A percentile compares a stretch with the other conserved stretches of the same genome.
Evolutionary conservation across 1,140 invertebrate species (phyloP).

Genomic region (Melipona quadrifasciata): DNA sequence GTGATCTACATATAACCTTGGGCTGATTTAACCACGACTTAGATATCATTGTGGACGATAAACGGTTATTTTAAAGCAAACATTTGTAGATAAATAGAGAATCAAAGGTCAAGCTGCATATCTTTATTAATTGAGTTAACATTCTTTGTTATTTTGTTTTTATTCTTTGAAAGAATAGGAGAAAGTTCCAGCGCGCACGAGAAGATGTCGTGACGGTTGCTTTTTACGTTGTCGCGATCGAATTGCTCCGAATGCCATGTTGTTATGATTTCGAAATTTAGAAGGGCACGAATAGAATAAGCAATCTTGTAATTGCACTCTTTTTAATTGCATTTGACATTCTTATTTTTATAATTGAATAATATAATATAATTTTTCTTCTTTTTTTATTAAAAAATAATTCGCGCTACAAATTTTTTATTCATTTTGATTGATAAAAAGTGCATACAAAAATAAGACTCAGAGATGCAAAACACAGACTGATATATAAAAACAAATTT

Average conservation of each 20-base stretch:
- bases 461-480: no score
- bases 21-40: neutral
- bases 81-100: neutral
- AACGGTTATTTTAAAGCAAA: neutral
- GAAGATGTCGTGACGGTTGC: neutral
- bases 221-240: neutral
- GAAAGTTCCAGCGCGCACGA: neutral
- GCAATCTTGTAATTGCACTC: neutral
- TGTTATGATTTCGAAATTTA: slow-evolving; percentile 6
- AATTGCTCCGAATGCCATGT: neutral
- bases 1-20: neutral
- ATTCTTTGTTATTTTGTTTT: no score
- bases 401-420: neutral
- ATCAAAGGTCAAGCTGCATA: neutral
- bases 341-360: neutral
- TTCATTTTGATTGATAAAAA: neutral
- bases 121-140: neutral
- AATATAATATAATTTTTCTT: neutral
- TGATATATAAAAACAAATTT: neutral
- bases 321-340: neutral
- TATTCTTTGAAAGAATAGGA: no score
- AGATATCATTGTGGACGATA: neutral
- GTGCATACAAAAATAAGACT: neutral
- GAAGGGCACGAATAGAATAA: neutral
- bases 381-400: neutral